Conservation (phyloP, 2,888 invertebrate genomes). For the Nemapogon koenigi region DNA sequence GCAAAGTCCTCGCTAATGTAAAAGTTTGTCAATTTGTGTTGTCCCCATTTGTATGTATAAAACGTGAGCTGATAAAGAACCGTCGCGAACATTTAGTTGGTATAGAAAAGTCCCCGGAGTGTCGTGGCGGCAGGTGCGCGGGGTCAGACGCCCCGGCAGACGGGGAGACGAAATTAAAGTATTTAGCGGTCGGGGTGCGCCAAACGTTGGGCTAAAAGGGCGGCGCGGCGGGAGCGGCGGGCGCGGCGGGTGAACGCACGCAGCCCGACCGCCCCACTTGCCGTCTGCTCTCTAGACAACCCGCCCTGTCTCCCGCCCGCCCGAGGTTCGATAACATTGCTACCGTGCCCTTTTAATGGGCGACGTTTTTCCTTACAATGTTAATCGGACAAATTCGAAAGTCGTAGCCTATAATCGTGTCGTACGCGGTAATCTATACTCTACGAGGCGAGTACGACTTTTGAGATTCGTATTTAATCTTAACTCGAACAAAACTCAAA, state of each 20-base stretch:
- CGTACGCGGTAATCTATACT: no score
- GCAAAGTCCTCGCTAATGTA: no score
- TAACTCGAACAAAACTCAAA: no score
- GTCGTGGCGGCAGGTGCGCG: slow-evolving; percentile 1
- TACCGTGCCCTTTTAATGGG: slow-evolving; percentile 9
- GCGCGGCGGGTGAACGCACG: slow-evolving; percentile 19
- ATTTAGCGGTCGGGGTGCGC: slow-evolving; percentile 26
- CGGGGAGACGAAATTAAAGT: slow-evolving; percentile 32
- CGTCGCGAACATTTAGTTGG: background rate
- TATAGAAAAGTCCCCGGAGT: background rate
- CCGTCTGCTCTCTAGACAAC: slow-evolving; percentile 14
- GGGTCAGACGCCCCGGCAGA: slow-evolving; percentile 26
- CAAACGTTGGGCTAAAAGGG: slow-evolving; percentile 18
- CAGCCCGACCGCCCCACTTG: slow-evolving; percentile 12
- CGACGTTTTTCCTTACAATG: no score
- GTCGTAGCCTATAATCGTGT: no score
- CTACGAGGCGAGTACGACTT: no score
- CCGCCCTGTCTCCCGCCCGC: slow-evolving; percentile 14
- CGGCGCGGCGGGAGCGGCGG: slow-evolving; percentile 16
- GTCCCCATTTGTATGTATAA: no score
- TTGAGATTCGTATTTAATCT: no score
- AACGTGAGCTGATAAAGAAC: no score
- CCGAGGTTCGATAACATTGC: slow-evolving; percentile 10
- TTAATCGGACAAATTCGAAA: no score
- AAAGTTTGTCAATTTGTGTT: no score